phyloP scores from a whole-genome alignment of 92 coral and sea anemone genomes.

The Metridium senile region DNA sequence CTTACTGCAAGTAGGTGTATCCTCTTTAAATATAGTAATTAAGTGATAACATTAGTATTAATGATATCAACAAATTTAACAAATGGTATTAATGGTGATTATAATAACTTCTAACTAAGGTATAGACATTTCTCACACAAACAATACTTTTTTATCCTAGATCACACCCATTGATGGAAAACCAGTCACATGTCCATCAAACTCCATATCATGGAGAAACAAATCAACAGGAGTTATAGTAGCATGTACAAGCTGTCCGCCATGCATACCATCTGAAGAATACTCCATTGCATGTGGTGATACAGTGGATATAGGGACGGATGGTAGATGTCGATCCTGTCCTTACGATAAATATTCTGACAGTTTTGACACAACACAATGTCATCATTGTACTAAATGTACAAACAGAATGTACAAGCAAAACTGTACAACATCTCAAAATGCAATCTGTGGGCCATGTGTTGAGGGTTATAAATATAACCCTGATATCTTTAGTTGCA shows the following conservation, averaged over 20 bases:
- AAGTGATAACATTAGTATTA: too few relatives aligned
- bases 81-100: too few relatives aligned
- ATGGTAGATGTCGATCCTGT: background rate
- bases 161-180: background rate
- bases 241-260: slow-evolving; percentile 17
- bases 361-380: slow-evolving; percentile 1
- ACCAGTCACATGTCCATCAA: background rate
- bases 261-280: slow-evolving; percentile 6
- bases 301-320: slow-evolving; percentile 2
- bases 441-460: slow-evolving; percentile 18
- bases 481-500: background rate
- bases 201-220: slow-evolving; percentile 2
- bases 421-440: slow-evolving; percentile 2
- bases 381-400: slow-evolving; percentile 15
- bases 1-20: too few relatives aligned
- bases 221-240: slow-evolving; percentile 5
- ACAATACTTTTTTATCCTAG: background rate
- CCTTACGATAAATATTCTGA: slow-evolving; percentile 8
- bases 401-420: background rate
- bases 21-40: too few relatives aligned
- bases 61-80: too few relatives aligned
- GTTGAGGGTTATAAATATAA: background rate
- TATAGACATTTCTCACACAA: too few relatives aligned
- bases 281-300: slow-evolving; percentile 25
- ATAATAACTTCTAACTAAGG: too few relatives aligned